A percentile compares a stretch with the other conserved stretches of the same genome.
Evolutionary conservation across 2,797 vertebrate species (phyloP).

Genomic region (Chromobotia macracanthus): DNA sequence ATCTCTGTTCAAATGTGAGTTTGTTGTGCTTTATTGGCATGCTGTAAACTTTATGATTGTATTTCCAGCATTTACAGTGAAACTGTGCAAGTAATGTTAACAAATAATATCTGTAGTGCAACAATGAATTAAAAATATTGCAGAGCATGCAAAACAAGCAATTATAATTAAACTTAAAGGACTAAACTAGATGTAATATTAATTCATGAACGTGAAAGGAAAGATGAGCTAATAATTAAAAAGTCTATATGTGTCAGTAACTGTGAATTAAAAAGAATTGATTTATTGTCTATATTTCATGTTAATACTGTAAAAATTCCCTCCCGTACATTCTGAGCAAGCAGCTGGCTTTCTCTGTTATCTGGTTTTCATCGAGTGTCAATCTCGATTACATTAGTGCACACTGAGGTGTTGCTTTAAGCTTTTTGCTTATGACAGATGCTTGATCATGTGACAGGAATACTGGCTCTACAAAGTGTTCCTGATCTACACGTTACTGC

Average conservation of each 20-base stretch:
- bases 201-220: no score
- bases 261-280: background rate
- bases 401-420: background rate
- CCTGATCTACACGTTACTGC: background rate
- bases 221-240: background rate
- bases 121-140: no score
- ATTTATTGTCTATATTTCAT: background rate
- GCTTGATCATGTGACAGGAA: conserved; percentile 1
- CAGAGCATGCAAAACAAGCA: no score
- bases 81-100: background rate
- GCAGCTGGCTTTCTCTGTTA: background rate
- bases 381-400: background rate
- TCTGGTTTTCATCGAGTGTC: conserved; percentile 15
- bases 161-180: no score
- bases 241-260: background rate
- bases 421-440: background rate
- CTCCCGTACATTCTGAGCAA: background rate
- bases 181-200: no score
- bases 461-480: background rate
- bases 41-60: background rate
- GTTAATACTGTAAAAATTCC: background rate
- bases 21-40: background rate
- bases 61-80: background rate
- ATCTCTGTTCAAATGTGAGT: background rate
- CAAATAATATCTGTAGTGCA: no score